Base-by-base conservation (phyloP, 2,888 invertebrate genomes). In the Xestia ashworthii region DNA sequence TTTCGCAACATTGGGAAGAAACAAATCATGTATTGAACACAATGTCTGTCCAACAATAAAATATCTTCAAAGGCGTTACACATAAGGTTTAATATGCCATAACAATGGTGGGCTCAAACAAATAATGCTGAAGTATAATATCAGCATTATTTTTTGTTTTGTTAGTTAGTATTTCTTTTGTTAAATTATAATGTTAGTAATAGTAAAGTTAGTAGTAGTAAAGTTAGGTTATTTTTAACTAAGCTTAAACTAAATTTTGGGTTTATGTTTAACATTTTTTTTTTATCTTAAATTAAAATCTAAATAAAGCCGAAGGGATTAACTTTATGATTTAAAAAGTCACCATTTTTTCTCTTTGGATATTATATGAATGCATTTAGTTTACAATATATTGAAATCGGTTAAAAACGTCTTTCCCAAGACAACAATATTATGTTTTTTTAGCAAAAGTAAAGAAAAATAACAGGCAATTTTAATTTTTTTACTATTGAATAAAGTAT, bases 51-150 rank as follows among this genome's bases (percentile, higher is more conserved):
- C 44, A 66, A 60, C 64, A 46, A 80, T 48, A 60, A 82, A 65
- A 82, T 53, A 82, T 53, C 0, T 55, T 50, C 12, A 32, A 69
- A 53, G 32, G 16, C 46, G 22, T 55, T 62, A 48, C 19, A 58
- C 14, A 6, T 67, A 71, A 46, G 14, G 32, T 60, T 65, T 14
- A 67, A 71, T 50, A 38, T 72, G 44, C 65, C 19, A n/a, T 70
- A 25, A 25, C 68, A 46, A 75, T 80, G 76, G 82, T 84, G 81
- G 81, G 82, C 64, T 70, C 32, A 53, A 58, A 69, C 1, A 74
- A 60, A 69, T 62, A 84, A 80, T 84, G 80, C 84, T 84, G 64
- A 44, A 14, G 19, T 12, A 72, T 32, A 46, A n/a, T 58, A 19
- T 58, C 55, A 70, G 83, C 48, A 70, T 67, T 50, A 32, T 62